Percentiles rank a stretch among this genome's conserved stretches.
phyloP scores from a whole-genome alignment of 2,797 vertebrate genomes.

The Melanotaenia nigrans region DNA sequence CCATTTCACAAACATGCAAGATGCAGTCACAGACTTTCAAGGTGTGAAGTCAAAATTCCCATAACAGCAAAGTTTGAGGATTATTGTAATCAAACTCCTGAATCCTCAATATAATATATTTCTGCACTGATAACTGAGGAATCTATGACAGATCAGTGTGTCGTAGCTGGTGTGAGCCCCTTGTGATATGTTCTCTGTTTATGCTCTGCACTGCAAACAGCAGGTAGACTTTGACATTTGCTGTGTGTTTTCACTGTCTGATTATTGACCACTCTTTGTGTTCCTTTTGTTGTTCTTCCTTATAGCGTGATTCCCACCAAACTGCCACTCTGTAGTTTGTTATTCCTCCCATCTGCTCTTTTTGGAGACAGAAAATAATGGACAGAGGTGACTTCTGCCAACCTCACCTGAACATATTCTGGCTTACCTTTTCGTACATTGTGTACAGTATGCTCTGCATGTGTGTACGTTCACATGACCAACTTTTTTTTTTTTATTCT shows the following conservation, averaged over 20 bases:
- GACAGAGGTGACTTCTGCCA: constrained; percentile 19
- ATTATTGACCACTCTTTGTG: not conserved
- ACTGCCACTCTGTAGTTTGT: not conserved
- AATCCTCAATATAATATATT: not conserved
- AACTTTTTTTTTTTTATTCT: constrained; percentile 19
- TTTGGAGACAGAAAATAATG: constrained; percentile 19
- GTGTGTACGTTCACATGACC: constrained; percentile 35
- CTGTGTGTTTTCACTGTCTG: not conserved
- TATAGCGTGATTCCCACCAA: constrained; percentile 9
- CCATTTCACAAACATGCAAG: not conserved
- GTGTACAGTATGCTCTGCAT: constrained; percentile 31
- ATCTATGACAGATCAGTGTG: not conserved
- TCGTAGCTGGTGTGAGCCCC: not conserved
- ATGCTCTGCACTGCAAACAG: not conserved
- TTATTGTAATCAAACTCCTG: not conserved
- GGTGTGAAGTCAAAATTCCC: not conserved
- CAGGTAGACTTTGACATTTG: not conserved
- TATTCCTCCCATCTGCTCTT: constrained; percentile 6
- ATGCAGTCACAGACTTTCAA: not conserved
- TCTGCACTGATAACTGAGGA: not conserved
- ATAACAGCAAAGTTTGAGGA: not conserved
- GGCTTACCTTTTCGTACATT: constrained; percentile 15
- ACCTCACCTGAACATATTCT: constrained; percentile 29
- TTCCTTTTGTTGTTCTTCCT: constrained; percentile 7
- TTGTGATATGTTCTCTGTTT: not conserved